A percentile compares a stretch with the other conserved stretches of the same genome.
phyloP scores from a whole-genome alignment of 2,888 invertebrate genomes.

The Venusia cambrica region DNA sequence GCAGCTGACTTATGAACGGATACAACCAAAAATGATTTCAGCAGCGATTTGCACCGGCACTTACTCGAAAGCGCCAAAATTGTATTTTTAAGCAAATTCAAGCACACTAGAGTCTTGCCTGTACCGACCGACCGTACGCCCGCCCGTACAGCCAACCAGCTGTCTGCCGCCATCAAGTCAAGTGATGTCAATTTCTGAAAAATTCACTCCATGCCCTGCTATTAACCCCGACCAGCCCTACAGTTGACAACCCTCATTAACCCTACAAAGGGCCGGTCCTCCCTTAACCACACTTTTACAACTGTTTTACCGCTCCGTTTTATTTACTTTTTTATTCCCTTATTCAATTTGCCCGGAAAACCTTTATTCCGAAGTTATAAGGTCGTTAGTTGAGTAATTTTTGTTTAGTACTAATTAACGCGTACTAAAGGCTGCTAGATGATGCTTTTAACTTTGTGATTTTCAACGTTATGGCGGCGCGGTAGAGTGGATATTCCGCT shows the following conservation, averaged over 20 bases:
- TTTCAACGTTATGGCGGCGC: conserved; percentile 22
- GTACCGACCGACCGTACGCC: neutral
- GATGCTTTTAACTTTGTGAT: conserved; percentile 18
- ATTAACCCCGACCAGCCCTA: conserved; percentile 21
- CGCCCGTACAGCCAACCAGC: conserved; percentile 5
- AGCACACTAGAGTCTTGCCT: neutral
- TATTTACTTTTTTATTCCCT: conserved; percentile 38
- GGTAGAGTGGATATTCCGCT: conserved; percentile 10
- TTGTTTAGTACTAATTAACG: conserved; percentile 34
- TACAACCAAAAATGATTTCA: no score
- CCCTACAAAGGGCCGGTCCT: conserved; percentile 29
- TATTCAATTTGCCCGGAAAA: conserved; percentile 34
- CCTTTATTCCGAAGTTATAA: conserved; percentile 31
- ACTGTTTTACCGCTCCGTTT: conserved; percentile 37
- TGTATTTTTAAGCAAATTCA: neutral
- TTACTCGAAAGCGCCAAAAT: no score
- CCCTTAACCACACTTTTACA: conserved; percentile 36
- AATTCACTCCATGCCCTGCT: conserved; percentile 21
- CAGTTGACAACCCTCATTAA: conserved; percentile 31
- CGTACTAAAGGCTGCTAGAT: conserved; percentile 22
- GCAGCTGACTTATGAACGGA: no score
- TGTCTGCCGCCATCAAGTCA: conserved; percentile 16
- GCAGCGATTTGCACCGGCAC: no score
- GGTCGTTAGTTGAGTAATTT: conserved; percentile 31
- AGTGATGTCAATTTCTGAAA: conserved; percentile 27